A percentile compares a stretch with the other conserved stretches of the same genome.
Conservation (phyloP, 2,113 vertebrate genomes). For the Conger conger region DNA sequence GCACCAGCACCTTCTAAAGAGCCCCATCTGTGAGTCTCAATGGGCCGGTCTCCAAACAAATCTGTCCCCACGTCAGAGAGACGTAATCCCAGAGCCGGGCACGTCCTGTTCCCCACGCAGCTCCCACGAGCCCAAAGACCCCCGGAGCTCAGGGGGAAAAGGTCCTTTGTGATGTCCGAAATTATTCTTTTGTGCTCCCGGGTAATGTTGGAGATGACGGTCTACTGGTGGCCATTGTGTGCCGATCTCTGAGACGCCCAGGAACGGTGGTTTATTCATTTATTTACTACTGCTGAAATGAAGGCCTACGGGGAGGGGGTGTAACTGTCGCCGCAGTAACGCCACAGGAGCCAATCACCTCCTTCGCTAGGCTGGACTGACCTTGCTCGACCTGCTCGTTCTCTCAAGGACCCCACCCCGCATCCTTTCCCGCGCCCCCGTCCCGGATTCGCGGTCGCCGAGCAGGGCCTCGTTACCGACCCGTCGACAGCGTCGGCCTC, state of each 20-base stretch:
- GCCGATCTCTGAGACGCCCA: constrained; percentile 67
- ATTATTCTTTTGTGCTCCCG: constrained; percentile 75
- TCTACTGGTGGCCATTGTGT: constrained; percentile 70
- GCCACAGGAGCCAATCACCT: constrained; percentile 73
- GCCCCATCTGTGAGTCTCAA: not conserved
- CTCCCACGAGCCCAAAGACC: constrained; percentile 57
- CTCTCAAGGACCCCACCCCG: constrained; percentile 17
- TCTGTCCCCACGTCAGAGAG: constrained; percentile 54
- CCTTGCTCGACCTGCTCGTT: constrained; percentile 54
- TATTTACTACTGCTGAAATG: constrained; percentile 58
- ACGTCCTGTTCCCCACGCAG: constrained; percentile 38
- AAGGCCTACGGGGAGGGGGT: constrained; percentile 62
- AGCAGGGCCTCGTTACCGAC: constrained; percentile 45
- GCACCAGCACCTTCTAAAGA: not conserved
- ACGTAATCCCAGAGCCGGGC: constrained; percentile 58
- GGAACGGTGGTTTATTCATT: constrained; percentile 46
- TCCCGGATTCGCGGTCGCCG: not conserved
- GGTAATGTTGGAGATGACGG: constrained; percentile 75
- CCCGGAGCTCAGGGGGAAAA: constrained; percentile 52
- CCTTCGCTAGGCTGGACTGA: constrained; percentile 55
- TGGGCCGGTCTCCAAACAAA: constrained; percentile 27
- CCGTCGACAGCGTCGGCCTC: constrained; percentile 65
- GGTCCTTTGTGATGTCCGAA: constrained; percentile 69
- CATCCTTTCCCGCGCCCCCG: not conserved
- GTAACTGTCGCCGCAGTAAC: constrained; percentile 44